Evolutionary conservation across 2,797 vertebrate species (phyloP).

Genomic region (Nasua narica): DNA sequence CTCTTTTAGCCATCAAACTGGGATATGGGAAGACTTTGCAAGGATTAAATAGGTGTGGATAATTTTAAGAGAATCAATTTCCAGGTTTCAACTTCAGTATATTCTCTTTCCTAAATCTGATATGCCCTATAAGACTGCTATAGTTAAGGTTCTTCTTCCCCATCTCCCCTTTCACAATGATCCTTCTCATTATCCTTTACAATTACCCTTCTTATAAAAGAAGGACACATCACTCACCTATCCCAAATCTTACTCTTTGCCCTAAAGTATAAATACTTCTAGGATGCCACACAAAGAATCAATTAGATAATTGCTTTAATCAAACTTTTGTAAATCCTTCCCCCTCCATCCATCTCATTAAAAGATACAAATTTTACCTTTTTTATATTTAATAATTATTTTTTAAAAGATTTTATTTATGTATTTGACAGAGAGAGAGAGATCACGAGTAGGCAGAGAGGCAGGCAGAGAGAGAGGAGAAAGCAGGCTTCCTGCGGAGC

Average conservation of each 20-base stretch:
- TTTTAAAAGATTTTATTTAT: too few relatives aligned
- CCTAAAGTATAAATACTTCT: background rate
- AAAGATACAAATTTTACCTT: background rate
- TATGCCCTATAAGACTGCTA: background rate
- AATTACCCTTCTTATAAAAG: background rate
- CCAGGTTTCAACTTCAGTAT: background rate
- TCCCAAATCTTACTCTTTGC: background rate
- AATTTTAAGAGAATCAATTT: background rate
- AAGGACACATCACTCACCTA: background rate
- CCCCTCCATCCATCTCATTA: background rate
- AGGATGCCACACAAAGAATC: background rate
- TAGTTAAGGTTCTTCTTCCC: background rate
- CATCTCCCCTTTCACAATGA: background rate
- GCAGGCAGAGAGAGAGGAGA: too few relatives aligned
- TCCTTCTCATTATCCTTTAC: background rate
- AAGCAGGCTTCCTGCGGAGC: too few relatives aligned
- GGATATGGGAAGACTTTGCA: background rate
- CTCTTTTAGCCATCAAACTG: background rate
- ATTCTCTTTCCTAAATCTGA: background rate
- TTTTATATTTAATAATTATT: slow-evolving; percentile 32
- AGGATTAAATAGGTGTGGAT: background rate
- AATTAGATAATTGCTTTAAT: background rate
- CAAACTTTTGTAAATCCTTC: background rate
- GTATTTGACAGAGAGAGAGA: too few relatives aligned
- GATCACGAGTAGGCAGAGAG: too few relatives aligned